Base-by-base conservation (phyloP, 2,797 vertebrate species). In the Pogoniulus pusillus region DNA sequence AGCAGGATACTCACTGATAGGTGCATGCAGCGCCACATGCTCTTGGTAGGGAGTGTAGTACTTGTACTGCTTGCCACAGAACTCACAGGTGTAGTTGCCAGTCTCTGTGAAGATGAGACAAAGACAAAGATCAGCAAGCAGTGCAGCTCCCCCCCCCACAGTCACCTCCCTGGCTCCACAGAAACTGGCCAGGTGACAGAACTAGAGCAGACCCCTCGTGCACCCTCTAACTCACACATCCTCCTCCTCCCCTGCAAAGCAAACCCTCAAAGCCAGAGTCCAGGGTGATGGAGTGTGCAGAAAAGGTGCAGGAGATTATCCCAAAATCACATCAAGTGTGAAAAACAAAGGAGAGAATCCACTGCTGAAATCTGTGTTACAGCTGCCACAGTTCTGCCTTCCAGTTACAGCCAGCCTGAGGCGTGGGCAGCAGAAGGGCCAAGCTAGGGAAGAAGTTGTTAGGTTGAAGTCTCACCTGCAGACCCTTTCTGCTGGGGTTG, bases 1-100 rank as follows among this genome's bases (percentile, higher is more conserved):
- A 82, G 87, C 74, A 66, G 78, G 89, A 93, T 96, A 98, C 98
- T 98, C 98, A 99, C 99, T 98, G 96, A 99, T 98, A 24, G 99
- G 99, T 29, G 99, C 98, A 9, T 99, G 99, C 91, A 99, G 98
- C 17, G 99, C 99, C 91, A 99, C 99, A 1, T 99, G 99, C 92
- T 99, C 99, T 96, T 99, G 99, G 98, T 99, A 99, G 6, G 99
- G 99, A 65, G 99, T 99, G 97, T 99, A 99, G 96, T 99, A 99
- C 95, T 99, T 99, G 97, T 99, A 99, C 97, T 99, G 99, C 95
- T 99, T 99, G 90, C 99, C 99, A 51, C 99, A 99, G 97, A 98
- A 99, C 95, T 99, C 99, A 80, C 99, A 99, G 32, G 99, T 98
- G 81, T 99, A 99, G 96, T 99, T 99, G 92, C 99, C 99, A 3